A percentile compares a stretch with the other conserved stretches of the same genome.
Conservation (phyloP, 1,140 invertebrate genomes). For the Diabrotica virgifera region DNA sequence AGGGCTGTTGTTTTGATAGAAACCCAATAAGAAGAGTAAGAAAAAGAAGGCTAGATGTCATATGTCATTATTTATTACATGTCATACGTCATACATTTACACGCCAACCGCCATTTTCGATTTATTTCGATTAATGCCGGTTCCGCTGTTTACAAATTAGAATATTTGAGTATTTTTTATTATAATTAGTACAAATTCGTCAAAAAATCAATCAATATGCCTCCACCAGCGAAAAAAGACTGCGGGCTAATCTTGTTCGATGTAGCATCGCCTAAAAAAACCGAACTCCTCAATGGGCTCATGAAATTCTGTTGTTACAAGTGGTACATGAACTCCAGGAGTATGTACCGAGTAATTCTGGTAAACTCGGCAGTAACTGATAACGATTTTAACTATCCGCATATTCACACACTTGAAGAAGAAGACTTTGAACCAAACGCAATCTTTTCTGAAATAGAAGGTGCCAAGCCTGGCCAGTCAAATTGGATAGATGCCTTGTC, state of each 20-base stretch:
- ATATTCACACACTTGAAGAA: constrained; percentile 12
- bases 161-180: too few relatives aligned
- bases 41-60: too few relatives aligned
- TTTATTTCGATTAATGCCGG: too few relatives aligned
- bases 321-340: constrained; percentile 25
- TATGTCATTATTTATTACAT: too few relatives aligned
- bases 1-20: too few relatives aligned
- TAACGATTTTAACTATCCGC: constrained; percentile 19
- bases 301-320: constrained; percentile 20
- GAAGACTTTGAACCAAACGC: constrained; percentile 14
- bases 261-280: constrained; percentile 11
- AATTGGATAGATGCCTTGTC: constrained; percentile 29
- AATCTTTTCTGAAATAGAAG: constrained; percentile 19
- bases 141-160: too few relatives aligned
- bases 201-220: constrained; percentile 44
- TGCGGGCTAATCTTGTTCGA: constrained; percentile 29
- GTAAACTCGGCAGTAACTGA: constrained; percentile 21
- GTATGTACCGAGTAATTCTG: constrained; percentile 26
- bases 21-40: too few relatives aligned
- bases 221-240: constrained; percentile 27
- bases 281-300: constrained; percentile 12
- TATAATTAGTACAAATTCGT: too few relatives aligned
- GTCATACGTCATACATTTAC: too few relatives aligned
- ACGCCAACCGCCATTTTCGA: too few relatives aligned
- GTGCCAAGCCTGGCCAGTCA: constrained; percentile 10